phyloP scores from a whole-genome alignment of 2,113 vertebrate genomes.

The Poicephalus meyeri region DNA sequence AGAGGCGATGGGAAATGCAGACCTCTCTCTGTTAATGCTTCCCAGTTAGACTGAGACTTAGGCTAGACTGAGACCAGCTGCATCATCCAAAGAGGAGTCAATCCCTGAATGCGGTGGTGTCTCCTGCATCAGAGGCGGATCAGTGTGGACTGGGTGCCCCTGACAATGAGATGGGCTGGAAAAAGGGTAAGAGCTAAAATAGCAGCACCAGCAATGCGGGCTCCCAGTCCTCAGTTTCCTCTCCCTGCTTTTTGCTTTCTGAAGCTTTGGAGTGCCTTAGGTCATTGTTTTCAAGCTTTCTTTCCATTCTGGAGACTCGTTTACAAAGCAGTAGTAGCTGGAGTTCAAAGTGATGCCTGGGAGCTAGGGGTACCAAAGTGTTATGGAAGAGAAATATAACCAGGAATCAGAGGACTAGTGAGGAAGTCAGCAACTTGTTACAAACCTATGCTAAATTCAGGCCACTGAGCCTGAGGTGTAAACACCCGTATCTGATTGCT shows the following conservation, averaged over 20 bases:
- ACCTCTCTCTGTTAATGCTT: not conserved
- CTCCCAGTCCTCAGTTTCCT: not conserved
- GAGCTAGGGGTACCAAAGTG: not conserved
- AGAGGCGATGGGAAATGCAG: fast-evolving
- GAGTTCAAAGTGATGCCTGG: constrained; percentile 49
- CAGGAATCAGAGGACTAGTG: not conserved
- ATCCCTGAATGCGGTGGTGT: not conserved
- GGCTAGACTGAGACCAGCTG: not conserved
- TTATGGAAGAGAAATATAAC: not conserved
- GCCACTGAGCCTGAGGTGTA: constrained; percentile 17
- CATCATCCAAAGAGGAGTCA: not conserved
- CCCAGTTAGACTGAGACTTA: not conserved
- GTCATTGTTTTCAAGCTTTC: constrained; percentile 37
- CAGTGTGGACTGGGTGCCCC: not conserved
- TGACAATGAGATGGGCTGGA: not conserved
- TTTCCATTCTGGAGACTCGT: constrained; percentile 23
- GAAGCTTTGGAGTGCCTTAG: not conserved
- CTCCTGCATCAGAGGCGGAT: not conserved
- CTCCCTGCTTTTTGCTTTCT: not conserved
- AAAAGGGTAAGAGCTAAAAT: not conserved
- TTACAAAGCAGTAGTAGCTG: constrained; percentile 21
- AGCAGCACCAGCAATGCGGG: not conserved
- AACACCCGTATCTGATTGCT: constrained; percentile 5
- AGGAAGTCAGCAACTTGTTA: constrained; percentile 11
- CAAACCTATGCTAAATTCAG: constrained; percentile 38